Evolutionary conservation across 2,113 vertebrate species (phyloP).

Genomic region (Neoarius graeffei): DNA sequence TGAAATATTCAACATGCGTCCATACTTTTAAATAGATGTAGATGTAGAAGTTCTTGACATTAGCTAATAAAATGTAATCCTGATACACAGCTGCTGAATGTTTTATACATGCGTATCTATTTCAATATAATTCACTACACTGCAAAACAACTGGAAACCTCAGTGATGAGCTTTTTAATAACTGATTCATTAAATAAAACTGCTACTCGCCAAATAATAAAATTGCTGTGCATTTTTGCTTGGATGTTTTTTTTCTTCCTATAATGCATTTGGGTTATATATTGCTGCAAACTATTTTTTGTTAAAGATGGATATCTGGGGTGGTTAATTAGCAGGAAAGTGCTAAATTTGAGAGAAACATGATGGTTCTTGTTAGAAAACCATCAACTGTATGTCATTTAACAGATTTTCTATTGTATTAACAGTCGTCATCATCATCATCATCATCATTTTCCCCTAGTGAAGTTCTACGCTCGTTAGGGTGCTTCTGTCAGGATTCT

Average conservation of each 20-base stretch:
- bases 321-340: neutral
- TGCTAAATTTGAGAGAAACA: neutral
- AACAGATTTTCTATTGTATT: too few species aligned
- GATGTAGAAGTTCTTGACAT: neutral
- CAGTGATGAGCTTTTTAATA: neutral
- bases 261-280: neutral
- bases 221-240: neutral
- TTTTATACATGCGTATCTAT: neutral
- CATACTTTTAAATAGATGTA: neutral
- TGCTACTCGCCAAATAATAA: neutral
- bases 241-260: neutral
- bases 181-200: neutral
- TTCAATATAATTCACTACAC: neutral
- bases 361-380: neutral
- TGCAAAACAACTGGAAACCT: neutral
- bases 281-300: neutral
- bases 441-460: too few species aligned
- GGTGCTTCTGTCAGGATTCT: too few species aligned
- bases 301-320: neutral
- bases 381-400: neutral
- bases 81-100: neutral
- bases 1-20: neutral
- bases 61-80: neutral
- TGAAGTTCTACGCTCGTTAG: too few species aligned
- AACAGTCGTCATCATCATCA: too few species aligned